Base-by-base conservation (phyloP, 1,140 invertebrate species). In the Nephila pilipes region DNA sequence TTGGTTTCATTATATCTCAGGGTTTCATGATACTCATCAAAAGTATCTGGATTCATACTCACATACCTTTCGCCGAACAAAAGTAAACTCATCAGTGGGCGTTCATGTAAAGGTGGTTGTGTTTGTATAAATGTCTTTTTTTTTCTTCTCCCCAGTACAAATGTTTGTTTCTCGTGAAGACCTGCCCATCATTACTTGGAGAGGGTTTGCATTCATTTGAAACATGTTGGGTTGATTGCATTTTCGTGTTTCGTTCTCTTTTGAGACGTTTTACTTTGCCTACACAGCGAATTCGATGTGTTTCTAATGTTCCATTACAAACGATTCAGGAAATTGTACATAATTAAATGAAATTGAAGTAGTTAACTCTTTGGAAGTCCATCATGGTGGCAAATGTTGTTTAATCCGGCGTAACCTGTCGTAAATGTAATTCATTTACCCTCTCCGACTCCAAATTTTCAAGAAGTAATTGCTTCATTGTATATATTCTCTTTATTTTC, bases 1-100 rank as follows among this genome's bases (percentile, higher is more conserved):
- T 32, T 36, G 36, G 32, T 85, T 69, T 89, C 87, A 89, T 65
- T 12, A 14, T 57, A 90, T 79, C 88, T 90, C 88, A 90, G 88
- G 88, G 88, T 29, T 81, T 80, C 88, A 89, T 79, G 32, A 38
- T 89, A 65, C 81, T 75, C 58, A 12, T 65, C 32, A 8, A 38
- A 25, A 81, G 55, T 90, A 65, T 90, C 75, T 81, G 88, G 88
- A 79, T 46, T 46, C 46, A 46, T 46, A 46, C 38, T 75, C 88
- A 90, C 75, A 38, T 38, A 60, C 54, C 29, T 81, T 81, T 81
- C 32, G 75, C 58, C 57, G 75, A 60, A 81, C 79, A 90, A 90
- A 87, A 60, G 29, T 20, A 60, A 60, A 58, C 55, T 85, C 83
- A 85, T 58, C 55, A 20, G 54, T 36, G 54, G 54, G 83, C 36